phyloP scores from a whole-genome alignment of 2,113 vertebrate genomes.

The Oreotrochilus melanogaster region DNA sequence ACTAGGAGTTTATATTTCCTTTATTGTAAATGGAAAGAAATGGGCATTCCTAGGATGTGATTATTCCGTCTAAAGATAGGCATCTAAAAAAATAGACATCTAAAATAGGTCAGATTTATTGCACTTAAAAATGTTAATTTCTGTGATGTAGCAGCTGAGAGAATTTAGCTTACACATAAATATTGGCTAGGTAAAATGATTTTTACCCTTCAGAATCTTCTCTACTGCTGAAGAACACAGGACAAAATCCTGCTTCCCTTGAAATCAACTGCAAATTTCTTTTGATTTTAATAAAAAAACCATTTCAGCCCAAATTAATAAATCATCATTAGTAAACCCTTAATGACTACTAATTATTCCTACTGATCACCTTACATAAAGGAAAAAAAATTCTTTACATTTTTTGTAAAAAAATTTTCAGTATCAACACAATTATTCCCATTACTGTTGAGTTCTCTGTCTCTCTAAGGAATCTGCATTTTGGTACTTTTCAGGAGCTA shows the following conservation, averaged over 20 bases:
- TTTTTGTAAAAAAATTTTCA: not conserved
- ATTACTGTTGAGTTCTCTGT: not conserved
- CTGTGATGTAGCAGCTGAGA: not conserved
- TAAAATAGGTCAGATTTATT: not conserved
- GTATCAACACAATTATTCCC: not conserved
- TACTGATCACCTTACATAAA: not conserved
- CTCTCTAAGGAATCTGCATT: not conserved
- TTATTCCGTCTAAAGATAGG: not conserved
- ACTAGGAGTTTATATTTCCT: not conserved
- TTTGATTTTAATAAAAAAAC: not conserved
- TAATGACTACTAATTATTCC: not conserved
- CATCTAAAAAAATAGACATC: not conserved
- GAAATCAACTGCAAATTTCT: not conserved
- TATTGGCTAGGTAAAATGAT: not conserved
- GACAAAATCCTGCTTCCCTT: not conserved
- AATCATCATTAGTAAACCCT: not conserved
- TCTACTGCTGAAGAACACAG: not conserved
- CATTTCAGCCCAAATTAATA: not conserved
- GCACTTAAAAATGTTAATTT: not conserved
- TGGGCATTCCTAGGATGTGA: not conserved
- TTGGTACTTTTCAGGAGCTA: not conserved
- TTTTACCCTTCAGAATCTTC: not conserved
- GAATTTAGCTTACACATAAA: not conserved
- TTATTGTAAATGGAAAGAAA: not conserved
- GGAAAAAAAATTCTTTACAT: not conserved